Evolutionary conservation across 2,888 invertebrate genomes (phyloP).

Genomic region (Synergus umbraculus): DNA sequence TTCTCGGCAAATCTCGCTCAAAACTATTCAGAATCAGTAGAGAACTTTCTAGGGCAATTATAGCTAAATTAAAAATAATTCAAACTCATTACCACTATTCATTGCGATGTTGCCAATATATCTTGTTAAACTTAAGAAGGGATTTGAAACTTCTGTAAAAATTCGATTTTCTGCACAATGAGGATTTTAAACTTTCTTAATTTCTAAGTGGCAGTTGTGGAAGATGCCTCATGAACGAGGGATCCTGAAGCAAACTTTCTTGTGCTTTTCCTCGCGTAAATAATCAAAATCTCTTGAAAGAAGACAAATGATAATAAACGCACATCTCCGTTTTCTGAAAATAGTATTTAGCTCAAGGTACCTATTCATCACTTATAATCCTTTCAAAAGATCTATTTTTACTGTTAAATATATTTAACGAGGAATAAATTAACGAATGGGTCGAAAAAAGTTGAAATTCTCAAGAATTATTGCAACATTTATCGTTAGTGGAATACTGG

Average conservation of each 20-base stretch:
- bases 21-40: too few species aligned
- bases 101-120: not conserved
- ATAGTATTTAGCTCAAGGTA: slow-evolving; percentile 10
- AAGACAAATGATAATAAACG: not conserved
- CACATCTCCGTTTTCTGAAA: not conserved
- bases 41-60: not conserved
- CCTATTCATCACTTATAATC: not conserved
- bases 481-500: too few species aligned
- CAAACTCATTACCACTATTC: not conserved
- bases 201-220: not conserved
- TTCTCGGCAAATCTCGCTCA: too few species aligned
- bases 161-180: not conserved
- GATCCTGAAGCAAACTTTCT: not conserved
- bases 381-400: not conserved
- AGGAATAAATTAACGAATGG: too few species aligned
- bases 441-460: too few species aligned
- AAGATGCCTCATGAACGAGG: not conserved
- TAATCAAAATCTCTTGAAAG: not conserved
- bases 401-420: too few species aligned
- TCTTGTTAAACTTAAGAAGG: not conserved
- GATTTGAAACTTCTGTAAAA: not conserved
- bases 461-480: too few species aligned
- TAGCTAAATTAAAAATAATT: not conserved
- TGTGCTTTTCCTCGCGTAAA: slow-evolving; percentile 4
- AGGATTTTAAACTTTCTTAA: not conserved